Base-by-base conservation (phyloP, 2,888 invertebrate species). In the Leptarthrus brevirostris region DNA sequence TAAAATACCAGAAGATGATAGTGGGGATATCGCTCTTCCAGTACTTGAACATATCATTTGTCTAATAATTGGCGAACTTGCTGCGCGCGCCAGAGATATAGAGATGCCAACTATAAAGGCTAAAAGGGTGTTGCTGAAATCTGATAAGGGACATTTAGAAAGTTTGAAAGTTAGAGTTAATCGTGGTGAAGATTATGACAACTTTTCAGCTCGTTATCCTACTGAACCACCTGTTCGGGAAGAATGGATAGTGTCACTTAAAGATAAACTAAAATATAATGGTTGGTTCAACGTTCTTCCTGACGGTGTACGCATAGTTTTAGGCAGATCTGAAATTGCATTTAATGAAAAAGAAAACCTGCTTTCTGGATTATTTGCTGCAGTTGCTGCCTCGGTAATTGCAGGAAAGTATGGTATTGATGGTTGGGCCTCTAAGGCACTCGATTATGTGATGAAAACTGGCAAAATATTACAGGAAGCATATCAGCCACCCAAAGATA, bases 391-490 rank as follows among this genome's bases (percentile, higher is more conserved):
- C 1, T 77, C 79, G 0, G 88, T 89, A 0, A 87, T 90, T 5
- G 88, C 90, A 0, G 87, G 88, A 76, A 91, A 90, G 78, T 84
- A 82, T 52, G 82, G 79, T 34, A 79, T 84, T 1, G 81, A 87
- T 30, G 87, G 90, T 0, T 91, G 91, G 91, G 88, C 88, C 1
- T 74, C 81, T 0, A 87, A 88, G 0, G 86, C 91, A 0, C 87
- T 91, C 0, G 88, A 89, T 78, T 90, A 89, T 78, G 85, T 89
- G 0, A 80, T 90, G 12, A 86, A 87, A 8, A 86, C 87, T 0
- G 85, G 86, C 0, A 82, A 82, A 74, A 83, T 69, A 3, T 80
- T 83, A 14, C 78, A 78, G 1, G 81, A 82, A 2, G 79, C 80
- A 0, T 83, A 81, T 47, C 77, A 80, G 54, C 79, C 79, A 8